Evolutionary conservation across 2,797 vertebrate species (phyloP).

Genomic region (Chiroxiphia lanceolata): DNA sequence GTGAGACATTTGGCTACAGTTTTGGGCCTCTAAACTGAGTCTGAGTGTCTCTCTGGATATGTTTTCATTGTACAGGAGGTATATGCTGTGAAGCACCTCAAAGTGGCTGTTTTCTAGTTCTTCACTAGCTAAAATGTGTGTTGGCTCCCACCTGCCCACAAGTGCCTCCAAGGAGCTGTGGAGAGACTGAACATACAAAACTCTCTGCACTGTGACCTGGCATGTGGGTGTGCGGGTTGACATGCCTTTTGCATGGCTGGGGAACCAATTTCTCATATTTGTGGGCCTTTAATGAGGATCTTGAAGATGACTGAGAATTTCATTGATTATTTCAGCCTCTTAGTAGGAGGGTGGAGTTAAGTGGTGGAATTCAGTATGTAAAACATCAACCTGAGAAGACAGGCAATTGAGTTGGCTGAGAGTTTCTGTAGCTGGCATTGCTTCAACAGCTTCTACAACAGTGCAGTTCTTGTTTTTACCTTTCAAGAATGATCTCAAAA

Average conservation of each 20-base stretch:
- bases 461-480: not conserved
- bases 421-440: not conserved
- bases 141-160: not conserved
- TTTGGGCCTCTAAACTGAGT: not conserved
- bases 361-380: not conserved
- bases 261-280: not conserved
- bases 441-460: not conserved
- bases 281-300: not conserved
- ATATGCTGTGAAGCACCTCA: not conserved
- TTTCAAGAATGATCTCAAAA: not conserved
- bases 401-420: not conserved
- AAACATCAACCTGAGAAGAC: not conserved
- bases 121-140: not conserved
- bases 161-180: not conserved
- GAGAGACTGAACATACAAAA: not conserved
- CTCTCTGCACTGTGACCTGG: not conserved
- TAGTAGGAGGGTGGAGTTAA: not conserved
- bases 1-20: not conserved
- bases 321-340: not conserved
- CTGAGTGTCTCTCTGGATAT: not conserved
- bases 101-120: not conserved
- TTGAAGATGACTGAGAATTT: not conserved
- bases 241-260: not conserved
- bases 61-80: not conserved
- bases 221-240: accelerated